phyloP scores from a whole-genome alignment of 2,113 vertebrate genomes.

The Poeciliopsis occidentalis region DNA sequence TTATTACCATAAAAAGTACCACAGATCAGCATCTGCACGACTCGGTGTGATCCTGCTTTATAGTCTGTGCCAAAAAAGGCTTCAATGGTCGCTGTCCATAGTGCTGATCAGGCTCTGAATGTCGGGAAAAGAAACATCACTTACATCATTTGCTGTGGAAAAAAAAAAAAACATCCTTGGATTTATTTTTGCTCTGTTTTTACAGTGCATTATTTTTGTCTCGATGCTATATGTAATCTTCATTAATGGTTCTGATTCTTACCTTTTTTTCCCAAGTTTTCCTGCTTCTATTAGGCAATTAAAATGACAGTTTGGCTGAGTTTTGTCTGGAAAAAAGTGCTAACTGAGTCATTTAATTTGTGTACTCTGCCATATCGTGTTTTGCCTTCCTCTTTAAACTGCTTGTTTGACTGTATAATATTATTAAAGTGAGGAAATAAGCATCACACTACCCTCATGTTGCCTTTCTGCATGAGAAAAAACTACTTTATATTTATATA shows the following conservation, averaged over 20 bases:
- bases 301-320: too few relatives aligned
- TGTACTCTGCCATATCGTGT: slow-evolving; percentile 6
- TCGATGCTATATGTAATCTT: not conserved
- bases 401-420: slow-evolving; percentile 19
- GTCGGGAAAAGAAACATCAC: not conserved
- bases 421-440: slow-evolving; percentile 30
- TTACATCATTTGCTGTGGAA: slow-evolving; percentile 1
- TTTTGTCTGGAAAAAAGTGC: not conserved
- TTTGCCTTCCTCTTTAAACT: slow-evolving; percentile 17
- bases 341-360: slow-evolving; percentile 37
- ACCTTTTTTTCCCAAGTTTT: too few relatives aligned
- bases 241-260: not conserved
- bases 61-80: slow-evolving; percentile 14
- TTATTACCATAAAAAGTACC: not conserved
- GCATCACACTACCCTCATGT: slow-evolving; percentile 12
- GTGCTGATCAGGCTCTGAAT: slow-evolving; percentile 12
- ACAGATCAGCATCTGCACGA: slow-evolving; percentile 3
- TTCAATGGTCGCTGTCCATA: slow-evolving; percentile 11
- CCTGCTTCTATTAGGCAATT: too few relatives aligned
- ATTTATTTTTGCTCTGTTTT: too few relatives aligned
- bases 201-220: not conserved
- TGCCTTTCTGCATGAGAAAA: slow-evolving; percentile 7
- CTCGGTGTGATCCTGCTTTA: not conserved
- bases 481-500: slow-evolving; percentile 5
- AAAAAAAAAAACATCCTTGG: too few relatives aligned